These are phyloP conservation scores for Apodemus speciosus DNA, from an alignment of 2,113 vertebrate genomes.

Conservation along the genomic window DNA sequence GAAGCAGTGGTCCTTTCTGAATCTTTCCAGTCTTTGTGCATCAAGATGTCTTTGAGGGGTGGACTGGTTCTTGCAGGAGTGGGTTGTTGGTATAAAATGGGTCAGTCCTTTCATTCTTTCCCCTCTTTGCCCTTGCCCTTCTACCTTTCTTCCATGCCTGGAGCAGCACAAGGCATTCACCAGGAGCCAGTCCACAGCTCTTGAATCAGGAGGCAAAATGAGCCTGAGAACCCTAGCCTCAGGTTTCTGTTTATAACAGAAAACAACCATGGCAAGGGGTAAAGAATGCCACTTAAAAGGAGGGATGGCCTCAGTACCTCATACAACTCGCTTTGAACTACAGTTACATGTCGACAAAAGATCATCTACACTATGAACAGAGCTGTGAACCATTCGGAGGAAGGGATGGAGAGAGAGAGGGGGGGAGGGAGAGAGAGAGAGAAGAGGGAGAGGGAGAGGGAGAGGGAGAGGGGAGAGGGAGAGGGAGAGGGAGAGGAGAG, in stretches of 20 bases:
- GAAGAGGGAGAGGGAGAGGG: neutral
- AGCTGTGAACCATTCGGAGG: neutral
- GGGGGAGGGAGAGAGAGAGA: neutral
- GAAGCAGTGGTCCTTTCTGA: neutral
- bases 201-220: neutral
- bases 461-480: neutral
- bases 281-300: constrained; percentile 17
- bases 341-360: neutral
- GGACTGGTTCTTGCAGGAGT: neutral
- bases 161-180: neutral
- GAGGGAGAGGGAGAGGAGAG: neutral
- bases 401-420: neutral
- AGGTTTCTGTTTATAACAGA: neutral
- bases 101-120: neutral
- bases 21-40: neutral
- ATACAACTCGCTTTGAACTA: neutral
- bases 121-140: neutral
- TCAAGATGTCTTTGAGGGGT: neutral
- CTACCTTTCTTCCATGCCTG: neutral
- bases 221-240: neutral
- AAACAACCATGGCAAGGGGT: neutral
- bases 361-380: neutral
- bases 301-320: neutral
- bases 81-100: neutral
- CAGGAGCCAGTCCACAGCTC: neutral